phyloP scores from a whole-genome alignment of 2,797 vertebrate genomes.

The Glyptemys insculpta region DNA sequence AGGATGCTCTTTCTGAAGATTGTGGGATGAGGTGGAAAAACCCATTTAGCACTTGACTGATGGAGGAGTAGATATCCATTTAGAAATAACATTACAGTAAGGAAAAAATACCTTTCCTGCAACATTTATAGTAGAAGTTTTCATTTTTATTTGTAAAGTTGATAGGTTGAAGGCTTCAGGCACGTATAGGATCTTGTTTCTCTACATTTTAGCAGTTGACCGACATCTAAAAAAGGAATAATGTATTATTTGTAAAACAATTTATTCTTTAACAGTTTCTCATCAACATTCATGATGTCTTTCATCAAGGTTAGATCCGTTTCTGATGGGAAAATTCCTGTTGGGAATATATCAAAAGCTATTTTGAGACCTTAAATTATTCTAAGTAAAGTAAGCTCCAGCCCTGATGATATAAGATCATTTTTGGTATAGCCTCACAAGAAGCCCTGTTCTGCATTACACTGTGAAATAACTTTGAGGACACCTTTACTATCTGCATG shows the following conservation, averaged over 20 bases:
- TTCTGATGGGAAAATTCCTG: not conserved
- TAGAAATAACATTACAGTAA: not conserved
- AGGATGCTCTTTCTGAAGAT: not conserved
- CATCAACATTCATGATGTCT: not conserved
- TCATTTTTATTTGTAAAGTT: not conserved
- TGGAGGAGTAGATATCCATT: not conserved
- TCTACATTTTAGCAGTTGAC: not conserved
- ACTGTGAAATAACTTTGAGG: constrained; percentile 2
- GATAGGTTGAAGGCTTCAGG: not conserved
- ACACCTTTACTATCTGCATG: not conserved
- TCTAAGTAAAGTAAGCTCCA: not conserved
- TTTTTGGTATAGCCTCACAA: not conserved
- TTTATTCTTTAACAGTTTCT: not conserved
- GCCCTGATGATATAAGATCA: not conserved
- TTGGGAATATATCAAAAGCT: not conserved
- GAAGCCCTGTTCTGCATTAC: not conserved
- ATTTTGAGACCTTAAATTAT: not conserved
- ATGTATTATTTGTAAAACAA: not conserved
- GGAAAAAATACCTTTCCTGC: not conserved
- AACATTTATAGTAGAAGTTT: not conserved
- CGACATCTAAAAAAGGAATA: constrained; percentile 3
- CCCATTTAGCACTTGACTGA: not conserved
- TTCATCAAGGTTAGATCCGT: not conserved
- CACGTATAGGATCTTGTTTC: not conserved
- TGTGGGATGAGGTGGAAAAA: not conserved